Evolutionary conservation across 2,888 invertebrate genomes (phyloP).

Genomic region (Agrotis puta): DNA sequence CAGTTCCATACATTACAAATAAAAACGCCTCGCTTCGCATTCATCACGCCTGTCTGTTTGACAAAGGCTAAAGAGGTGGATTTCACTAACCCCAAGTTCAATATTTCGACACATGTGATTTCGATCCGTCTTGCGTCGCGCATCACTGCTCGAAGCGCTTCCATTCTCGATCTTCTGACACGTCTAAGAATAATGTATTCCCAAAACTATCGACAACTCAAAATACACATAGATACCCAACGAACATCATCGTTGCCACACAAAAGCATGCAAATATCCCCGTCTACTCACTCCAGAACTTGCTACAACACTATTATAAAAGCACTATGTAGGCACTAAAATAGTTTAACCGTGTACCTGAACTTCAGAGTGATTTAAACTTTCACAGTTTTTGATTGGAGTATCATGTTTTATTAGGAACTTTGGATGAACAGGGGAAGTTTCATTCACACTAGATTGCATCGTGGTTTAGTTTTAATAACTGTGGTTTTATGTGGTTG

Average conservation of each 20-base stretch:
- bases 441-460: constrained; percentile 31
- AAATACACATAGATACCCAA: no score
- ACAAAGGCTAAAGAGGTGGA: no score
- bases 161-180: no score
- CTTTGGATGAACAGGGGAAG: constrained; percentile 40
- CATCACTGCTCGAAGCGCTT: no score
- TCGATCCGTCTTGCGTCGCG: no score
- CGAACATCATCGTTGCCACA: background rate
- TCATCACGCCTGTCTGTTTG: no score
- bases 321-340: constrained; percentile 59
- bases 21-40: no score
- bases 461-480: background rate
- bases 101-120: no score
- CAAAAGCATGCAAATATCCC: constrained; percentile 29
- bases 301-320: constrained; percentile 58
- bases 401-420: constrained; percentile 62
- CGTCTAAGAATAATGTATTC: no score
- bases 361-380: constrained; percentile 57
- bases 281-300: constrained; percentile 27
- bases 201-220: no score
- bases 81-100: no score
- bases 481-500: background rate
- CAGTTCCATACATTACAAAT: no score
- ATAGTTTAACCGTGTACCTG: constrained; percentile 57
- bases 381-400: constrained; percentile 59